These are phyloP conservation scores for Solenopsis fugax DNA, from an alignment of 1,140 invertebrate species.

Conservation along the genomic window DNA sequence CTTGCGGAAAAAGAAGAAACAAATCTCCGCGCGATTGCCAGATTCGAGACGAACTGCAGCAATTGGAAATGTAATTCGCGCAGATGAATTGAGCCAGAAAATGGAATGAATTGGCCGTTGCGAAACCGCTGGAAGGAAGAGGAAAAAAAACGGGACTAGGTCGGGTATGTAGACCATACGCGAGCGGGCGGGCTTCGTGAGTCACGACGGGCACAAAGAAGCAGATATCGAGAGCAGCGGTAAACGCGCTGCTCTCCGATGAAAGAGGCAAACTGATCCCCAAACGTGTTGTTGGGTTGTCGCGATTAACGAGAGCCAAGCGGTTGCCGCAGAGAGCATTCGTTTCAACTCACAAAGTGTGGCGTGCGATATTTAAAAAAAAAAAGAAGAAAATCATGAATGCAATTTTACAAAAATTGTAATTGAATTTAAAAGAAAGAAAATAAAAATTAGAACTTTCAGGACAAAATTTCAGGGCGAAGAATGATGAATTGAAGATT, in stretches of 20 bases:
- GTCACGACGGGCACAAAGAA: constrained; percentile 47
- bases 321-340: background rate
- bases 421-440: too few relatives aligned
- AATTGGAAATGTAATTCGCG: constrained; percentile 34
- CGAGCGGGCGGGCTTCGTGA: constrained; percentile 35
- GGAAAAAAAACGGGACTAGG: constrained; percentile 46
- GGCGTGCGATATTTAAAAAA: too few relatives aligned
- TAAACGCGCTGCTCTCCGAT: background rate
- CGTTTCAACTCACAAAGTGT: background rate
- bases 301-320: background rate
- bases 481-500: too few relatives aligned
- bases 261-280: background rate
- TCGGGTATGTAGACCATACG: constrained; percentile 44
- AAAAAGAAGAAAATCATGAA: too few relatives aligned
- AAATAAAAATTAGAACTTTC: too few relatives aligned
- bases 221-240: constrained; percentile 45
- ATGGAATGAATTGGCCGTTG: constrained; percentile 39
- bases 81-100: constrained; percentile 41
- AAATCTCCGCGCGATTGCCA: background rate
- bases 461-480: too few relatives aligned
- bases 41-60: background rate
- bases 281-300: background rate
- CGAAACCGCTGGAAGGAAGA: constrained; percentile 21
- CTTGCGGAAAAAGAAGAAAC: background rate
- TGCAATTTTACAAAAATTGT: too few relatives aligned